Percentiles rank a stretch among this genome's conserved stretches.
phyloP scores from a whole-genome alignment of 2,113 vertebrate species.

The Stigmatopora nigra region DNA sequence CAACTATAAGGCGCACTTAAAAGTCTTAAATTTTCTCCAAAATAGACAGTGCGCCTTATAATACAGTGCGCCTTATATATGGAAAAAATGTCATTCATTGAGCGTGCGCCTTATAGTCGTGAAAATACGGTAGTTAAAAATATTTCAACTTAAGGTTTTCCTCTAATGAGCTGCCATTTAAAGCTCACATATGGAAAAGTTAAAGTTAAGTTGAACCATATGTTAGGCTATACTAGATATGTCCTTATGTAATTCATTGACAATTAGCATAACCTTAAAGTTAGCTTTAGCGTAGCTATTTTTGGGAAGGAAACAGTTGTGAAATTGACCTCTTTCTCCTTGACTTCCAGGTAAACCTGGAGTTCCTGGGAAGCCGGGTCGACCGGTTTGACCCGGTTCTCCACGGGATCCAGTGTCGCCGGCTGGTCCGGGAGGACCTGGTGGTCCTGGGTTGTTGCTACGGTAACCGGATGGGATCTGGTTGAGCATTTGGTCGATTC shows the following conservation, averaged over 20 bases:
- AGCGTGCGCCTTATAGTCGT: too few species aligned
- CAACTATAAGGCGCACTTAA: too few species aligned
- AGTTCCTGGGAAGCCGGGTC: conserved; percentile 85
- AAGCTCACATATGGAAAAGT: not conserved
- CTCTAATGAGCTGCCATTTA: not conserved
- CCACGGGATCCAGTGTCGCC: conserved; percentile 79
- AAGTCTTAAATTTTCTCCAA: too few species aligned
- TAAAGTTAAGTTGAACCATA: not conserved
- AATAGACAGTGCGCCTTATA: too few species aligned
- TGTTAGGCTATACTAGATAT: not conserved
- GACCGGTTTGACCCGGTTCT: conserved; percentile 83
- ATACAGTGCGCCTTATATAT: too few species aligned
- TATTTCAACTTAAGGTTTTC: not conserved
- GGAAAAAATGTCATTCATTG: too few species aligned
- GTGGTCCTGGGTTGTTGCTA: conserved; percentile 82
- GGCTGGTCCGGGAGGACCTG: conserved; percentile 84
- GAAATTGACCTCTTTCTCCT: conserved; percentile 83
- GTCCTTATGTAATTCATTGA: not conserved
- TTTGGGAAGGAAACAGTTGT: not conserved
- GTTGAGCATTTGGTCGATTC: conserved; percentile 91
- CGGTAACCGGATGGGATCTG: conserved; percentile 93
- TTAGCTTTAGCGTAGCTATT: not conserved
- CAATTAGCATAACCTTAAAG: not conserved
- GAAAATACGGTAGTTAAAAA: too few species aligned
- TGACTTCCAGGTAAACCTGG: conserved; percentile 82